Base-by-base conservation (phyloP, 2,113 vertebrate species). In the Sebastes schlegelii region DNA sequence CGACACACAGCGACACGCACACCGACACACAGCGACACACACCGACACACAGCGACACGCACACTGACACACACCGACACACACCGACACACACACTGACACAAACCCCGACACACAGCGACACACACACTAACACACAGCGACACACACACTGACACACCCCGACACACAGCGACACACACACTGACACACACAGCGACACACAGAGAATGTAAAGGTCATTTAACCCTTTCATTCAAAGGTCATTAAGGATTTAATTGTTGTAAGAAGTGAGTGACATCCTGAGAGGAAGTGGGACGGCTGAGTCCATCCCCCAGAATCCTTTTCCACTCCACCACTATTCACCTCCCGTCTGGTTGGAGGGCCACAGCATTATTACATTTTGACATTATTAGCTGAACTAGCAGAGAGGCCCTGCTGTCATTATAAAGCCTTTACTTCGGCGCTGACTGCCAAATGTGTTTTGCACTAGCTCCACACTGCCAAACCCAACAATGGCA, bases 401-500 rank as follows among this genome's bases (percentile, higher is more conserved):
- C 95, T 93, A 92, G 94, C 94, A 93, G 84, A 86, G 85, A 54
- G 93, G 92, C 94, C 93, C 93, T 72, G 88, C 92, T 94, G 95
- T 95, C 90, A 93, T 93, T 76, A 95, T 93, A 92, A 93, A 95
- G 93, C 95, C 95, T 86, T 91, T 93, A 95, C 94, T 23, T 69
- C 94, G 64, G 86, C 89, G 87, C 95, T 93, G 84, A 96, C 94
- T 95, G 97, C 97, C 97, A 97, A 95, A 95, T 93, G 94, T 96
- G 95, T 92, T 96, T 94, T 96, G 93, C 95, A 91, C 95, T 92
- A 94, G 95, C 96, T 94, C 86, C 96, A 96, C 93, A 92, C 96
- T 97, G 97, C 97, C 97, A 97, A 96, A 95, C 95, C 95, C 97
- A 96, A 97, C 97, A 97, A 97, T 96, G 95, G 93, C 96, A 97